Evolutionary conservation across 2,888 invertebrate species (phyloP), one percentile per base, ranked within the genome.

Genomic region (Pantelozetes paolii): DNA sequence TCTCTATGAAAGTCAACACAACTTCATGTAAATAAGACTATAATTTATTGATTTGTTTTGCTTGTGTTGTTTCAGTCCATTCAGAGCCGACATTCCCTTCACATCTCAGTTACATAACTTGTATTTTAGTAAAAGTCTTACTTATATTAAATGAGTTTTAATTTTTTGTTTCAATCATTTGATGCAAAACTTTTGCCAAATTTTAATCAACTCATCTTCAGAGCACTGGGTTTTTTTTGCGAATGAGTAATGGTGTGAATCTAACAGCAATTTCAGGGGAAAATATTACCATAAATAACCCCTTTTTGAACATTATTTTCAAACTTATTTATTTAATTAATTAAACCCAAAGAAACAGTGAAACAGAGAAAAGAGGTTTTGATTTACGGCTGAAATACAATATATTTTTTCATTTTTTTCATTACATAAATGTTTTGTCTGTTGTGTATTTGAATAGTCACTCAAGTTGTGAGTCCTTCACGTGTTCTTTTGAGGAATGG

Each of bases 401-500:
- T 8, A 8, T 9, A 36, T 36, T 36, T 36, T 8, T 36, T 36
- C 9, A 36, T 36, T n/a, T n/a, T 50, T 9, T 59, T 59, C n/a
- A 30, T 59, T 30, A 59, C 8, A 28, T 8, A 59, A 59, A 20
- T 30, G 59, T 59, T 18, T 30, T 2, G 50, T 50, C n/a, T 50
- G 50, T 50, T 50, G 15, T 50, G 20, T 50, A 15, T 50, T 50
- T 50, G 18, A 50, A 9, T 57, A 28, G 11, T 57, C 50, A 11
- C 23, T 57, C 57, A 5, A 6, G 30, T 32, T 59, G 59, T 59
- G 32, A 28, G 15, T 15, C 2, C 11, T 59, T 59, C 59, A 59
- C 59, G 59, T 59, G 28, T 59, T 26, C 32, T 32, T 59, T 59
- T 59, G 28, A 59, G 59, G 59, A 59, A 30, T 59, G 20, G 59